These are phyloP conservation scores for Marronus borbonicus DNA, from an alignment of 2,888 invertebrate genomes.

Conservation along the genomic window DNA sequence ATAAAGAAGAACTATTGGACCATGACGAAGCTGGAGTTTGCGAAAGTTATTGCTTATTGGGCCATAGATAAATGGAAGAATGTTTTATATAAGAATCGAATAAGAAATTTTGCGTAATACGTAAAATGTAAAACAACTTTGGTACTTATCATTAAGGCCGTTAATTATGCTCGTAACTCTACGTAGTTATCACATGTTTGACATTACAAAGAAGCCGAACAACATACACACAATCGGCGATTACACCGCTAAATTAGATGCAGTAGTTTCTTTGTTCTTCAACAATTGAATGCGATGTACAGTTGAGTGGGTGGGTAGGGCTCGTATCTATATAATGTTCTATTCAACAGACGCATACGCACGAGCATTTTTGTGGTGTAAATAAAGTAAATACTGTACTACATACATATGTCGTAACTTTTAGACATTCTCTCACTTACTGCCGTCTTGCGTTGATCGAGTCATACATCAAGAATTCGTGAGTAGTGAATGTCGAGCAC, in stretches of 20 bases:
- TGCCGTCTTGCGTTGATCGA: slow-evolving; percentile 16
- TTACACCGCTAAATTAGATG: not conserved
- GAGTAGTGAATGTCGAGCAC: slow-evolving; percentile 30
- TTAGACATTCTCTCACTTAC: slow-evolving; percentile 31
- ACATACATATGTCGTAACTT: not conserved
- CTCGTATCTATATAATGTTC: not conserved
- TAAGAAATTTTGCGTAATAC: too few species aligned
- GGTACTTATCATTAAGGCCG: too few species aligned
- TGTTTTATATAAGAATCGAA: too few species aligned
- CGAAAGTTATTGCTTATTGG: too few species aligned
- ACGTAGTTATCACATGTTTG: too few species aligned
- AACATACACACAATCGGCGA: not conserved
- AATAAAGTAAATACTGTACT: not conserved
- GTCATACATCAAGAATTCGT: slow-evolving; percentile 40
- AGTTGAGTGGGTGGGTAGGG: slow-evolving; percentile 20
- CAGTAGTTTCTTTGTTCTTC: slow-evolving; percentile 24
- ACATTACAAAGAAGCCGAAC: too few species aligned
- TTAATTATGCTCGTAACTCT: too few species aligned
- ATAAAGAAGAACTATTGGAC: too few species aligned
- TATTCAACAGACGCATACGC: slow-evolving; percentile 5
- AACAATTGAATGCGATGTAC: slow-evolving; percentile 12
- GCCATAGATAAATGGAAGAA: too few species aligned
- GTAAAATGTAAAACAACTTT: too few species aligned
- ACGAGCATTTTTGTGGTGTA: slow-evolving; percentile 1
- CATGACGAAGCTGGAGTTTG: too few species aligned